A percentile compares a stretch with the other conserved stretches of the same genome.
phyloP scores from a whole-genome alignment of 2,797 vertebrate species.

The Clarias pachynema region DNA sequence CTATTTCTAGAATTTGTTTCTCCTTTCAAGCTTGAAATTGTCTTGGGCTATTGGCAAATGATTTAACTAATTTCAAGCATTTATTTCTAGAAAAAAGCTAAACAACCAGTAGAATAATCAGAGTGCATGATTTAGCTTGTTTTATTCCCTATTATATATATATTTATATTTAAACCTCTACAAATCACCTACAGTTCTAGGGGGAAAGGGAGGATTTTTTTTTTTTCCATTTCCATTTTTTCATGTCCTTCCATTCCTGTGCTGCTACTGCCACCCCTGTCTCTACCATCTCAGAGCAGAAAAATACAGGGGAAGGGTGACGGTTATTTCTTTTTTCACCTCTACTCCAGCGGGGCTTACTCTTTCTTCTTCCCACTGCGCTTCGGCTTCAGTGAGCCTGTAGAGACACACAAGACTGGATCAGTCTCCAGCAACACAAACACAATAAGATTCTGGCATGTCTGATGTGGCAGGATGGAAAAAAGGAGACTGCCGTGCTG shows the following conservation, averaged over 20 bases:
- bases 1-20: background rate
- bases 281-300: constrained; percentile 59
- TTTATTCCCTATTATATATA: constrained; percentile 6
- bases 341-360: constrained; percentile 73
- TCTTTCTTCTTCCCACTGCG: constrained; percentile 80
- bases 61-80: background rate
- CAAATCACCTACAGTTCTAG: constrained; percentile 52
- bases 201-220: constrained; percentile 52
- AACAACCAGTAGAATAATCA: background rate
- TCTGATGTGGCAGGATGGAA: background rate
- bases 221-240: constrained; percentile 53
- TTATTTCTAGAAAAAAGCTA: background rate
- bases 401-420: constrained; percentile 14
- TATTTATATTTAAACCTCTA: constrained; percentile 39
- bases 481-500: background rate
- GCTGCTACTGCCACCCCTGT: constrained; percentile 45
- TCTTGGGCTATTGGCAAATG: background rate
- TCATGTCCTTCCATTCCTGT: constrained; percentile 54
- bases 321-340: constrained; percentile 31
- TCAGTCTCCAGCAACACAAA: constrained; percentile 24
- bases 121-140: constrained; percentile 7
- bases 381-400: constrained; percentile 81
- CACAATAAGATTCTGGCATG: constrained; percentile 30
- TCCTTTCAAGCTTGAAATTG: background rate
- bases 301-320: constrained; percentile 41